Percentiles rank a stretch among this genome's conserved stretches.
These are phyloP conservation scores for Oryzias celebensis DNA, from an alignment of 2,113 vertebrate species.

Conservation along the genomic window DNA sequence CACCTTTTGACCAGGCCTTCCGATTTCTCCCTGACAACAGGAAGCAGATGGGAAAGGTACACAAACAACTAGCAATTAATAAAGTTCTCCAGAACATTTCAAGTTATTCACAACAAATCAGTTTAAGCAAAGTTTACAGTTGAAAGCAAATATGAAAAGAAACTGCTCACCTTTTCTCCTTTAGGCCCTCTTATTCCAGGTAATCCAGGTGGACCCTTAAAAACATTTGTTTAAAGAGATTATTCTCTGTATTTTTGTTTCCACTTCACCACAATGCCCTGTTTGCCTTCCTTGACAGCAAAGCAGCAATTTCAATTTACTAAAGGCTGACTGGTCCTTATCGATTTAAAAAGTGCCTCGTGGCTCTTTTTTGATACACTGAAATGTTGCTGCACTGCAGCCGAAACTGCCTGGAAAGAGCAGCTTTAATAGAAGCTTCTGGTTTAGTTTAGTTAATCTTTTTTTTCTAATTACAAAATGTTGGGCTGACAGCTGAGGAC, in stretches of 20 bases:
- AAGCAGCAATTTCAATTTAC: constrained; percentile 62
- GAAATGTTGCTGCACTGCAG: constrained; percentile 23
- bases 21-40: constrained; percentile 91
- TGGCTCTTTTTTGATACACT: constrained; percentile 25
- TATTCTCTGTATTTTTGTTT: constrained; percentile 41
- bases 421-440: constrained; percentile 18
- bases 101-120: constrained; percentile 42
- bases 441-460: constrained; percentile 3
- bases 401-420: constrained; percentile 18
- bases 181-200: constrained; percentile 89
- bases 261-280: constrained; percentile 34
- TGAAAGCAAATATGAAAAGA: constrained; percentile 19
- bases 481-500: neutral
- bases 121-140: constrained; percentile 34
- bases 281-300: constrained; percentile 35
- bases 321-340: constrained; percentile 64
- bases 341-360: constrained; percentile 61
- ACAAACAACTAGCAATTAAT: constrained; percentile 57
- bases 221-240: constrained; percentile 35
- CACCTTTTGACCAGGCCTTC: constrained; percentile 98
- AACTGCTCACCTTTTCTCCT: constrained; percentile 88
- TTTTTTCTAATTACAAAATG: constrained; percentile 9
- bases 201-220: constrained; percentile 88
- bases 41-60: constrained; percentile 50
- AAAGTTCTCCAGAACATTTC: constrained; percentile 46